A percentile compares a stretch with the other conserved stretches of the same genome.
Conservation (phyloP, 2,113 vertebrate genomes). For the Corythaeola cristata region DNA sequence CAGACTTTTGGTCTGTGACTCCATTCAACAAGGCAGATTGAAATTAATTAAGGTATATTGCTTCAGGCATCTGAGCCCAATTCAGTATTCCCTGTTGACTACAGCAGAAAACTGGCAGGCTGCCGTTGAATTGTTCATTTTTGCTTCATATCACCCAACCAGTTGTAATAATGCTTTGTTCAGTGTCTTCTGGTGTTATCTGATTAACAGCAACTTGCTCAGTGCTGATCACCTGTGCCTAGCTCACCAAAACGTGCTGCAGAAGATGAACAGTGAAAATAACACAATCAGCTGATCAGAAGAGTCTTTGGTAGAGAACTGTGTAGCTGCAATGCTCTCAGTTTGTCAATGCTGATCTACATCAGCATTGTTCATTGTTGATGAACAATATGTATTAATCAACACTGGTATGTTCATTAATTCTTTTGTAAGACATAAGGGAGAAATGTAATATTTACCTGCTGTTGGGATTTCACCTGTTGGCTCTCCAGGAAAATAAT, state of each 20-base stretch:
- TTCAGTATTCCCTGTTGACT: conserved; percentile 15
- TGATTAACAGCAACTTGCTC: neutral
- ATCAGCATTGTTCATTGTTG: neutral
- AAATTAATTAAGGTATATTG: conserved; percentile 23
- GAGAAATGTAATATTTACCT: conserved; percentile 50
- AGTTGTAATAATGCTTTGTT: neutral
- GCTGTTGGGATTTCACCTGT: conserved; percentile 39
- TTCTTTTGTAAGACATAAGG: neutral
- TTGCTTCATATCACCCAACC: neutral
- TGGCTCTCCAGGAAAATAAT: conserved; percentile 40
- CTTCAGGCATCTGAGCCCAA: neutral
- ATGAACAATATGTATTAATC: neutral
- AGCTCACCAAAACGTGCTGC: neutral
- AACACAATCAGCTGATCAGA: neutral
- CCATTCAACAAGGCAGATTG: neutral
- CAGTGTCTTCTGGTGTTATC: neutral
- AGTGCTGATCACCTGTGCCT: neutral
- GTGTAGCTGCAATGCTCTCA: neutral
- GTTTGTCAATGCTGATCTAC: neutral
- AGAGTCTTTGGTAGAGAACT: neutral
- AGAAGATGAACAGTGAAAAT: neutral
- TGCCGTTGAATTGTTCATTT: neutral
- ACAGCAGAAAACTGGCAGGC: neutral
- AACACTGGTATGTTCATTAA: neutral
- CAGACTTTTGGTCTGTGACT: neutral